Conservation (phyloP, 1,140 invertebrate species). For the Atta cephalotes region DNA sequence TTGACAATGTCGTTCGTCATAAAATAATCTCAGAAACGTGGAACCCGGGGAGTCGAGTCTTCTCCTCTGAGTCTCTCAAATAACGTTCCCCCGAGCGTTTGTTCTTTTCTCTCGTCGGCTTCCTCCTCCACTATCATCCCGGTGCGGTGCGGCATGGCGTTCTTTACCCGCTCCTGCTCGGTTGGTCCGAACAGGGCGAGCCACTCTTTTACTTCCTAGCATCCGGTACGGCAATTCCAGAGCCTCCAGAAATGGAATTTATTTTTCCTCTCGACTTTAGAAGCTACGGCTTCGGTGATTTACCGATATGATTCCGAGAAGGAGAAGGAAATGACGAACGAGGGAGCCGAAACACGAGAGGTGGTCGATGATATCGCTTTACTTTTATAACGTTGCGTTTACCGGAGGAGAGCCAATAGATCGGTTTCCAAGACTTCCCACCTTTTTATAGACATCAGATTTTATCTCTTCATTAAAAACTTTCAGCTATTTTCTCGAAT, state of each 20-base stretch:
- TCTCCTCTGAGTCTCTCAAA: slow-evolving; percentile 45
- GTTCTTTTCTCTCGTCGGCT: slow-evolving; percentile 58
- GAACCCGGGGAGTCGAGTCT: slow-evolving; percentile 7
- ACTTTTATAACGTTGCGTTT: slow-evolving; percentile 57
- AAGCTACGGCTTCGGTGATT: slow-evolving; percentile 74
- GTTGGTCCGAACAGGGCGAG: slow-evolving; percentile 52
- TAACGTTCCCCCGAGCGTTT: slow-evolving; percentile 68
- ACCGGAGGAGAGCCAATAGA: background rate
- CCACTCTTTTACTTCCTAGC: slow-evolving; percentile 72
- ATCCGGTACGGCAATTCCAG: slow-evolving; percentile 66
- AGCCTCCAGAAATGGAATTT: slow-evolving; percentile 75
- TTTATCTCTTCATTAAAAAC: slow-evolving; percentile 63
- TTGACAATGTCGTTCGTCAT: slow-evolving; percentile 67
- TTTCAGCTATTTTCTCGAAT: slow-evolving; percentile 50
- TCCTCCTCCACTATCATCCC: slow-evolving; percentile 7
- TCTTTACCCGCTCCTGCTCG: background rate
- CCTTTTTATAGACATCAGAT: slow-evolving; percentile 42
- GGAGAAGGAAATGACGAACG: slow-evolving; percentile 56
- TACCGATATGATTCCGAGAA: slow-evolving; percentile 76
- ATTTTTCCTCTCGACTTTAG: slow-evolving; percentile 70
- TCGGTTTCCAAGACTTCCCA: slow-evolving; percentile 31
- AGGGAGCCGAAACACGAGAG: slow-evolving; percentile 52
- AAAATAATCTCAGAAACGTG: slow-evolving; percentile 60
- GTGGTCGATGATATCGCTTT: slow-evolving; percentile 45
- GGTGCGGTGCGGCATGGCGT: background rate